Base-by-base conservation (phyloP, 2,113 vertebrate genomes). In the Ceratotherium simum region DNA sequence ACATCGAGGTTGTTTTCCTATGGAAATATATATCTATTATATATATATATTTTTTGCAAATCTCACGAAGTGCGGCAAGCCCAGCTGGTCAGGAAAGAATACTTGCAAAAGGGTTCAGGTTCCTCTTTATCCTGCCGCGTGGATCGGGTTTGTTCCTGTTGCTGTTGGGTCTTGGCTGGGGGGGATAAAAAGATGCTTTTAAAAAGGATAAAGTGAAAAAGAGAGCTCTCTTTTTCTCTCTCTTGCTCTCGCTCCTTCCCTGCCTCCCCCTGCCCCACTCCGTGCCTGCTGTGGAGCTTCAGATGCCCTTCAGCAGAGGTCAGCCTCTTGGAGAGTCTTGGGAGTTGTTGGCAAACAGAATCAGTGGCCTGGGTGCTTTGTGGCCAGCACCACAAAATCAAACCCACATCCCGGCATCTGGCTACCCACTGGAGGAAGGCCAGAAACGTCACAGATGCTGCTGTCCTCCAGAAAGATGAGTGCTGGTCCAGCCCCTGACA, bases 21-120 rank as follows among this genome's bases (percentile, higher is more conserved):
- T 99, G 99, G 98, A 98, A 99, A 98, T 98, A 97, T 93, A 87
- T 97, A 95, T 98, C 98, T 98, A 93, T 98, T 97, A 91, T 95
- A 97, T 96, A 88, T 94, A 89, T 92, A 86, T 97, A 90, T 93
- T 98, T 98, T 93, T 95, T 97, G 95, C 98, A 98, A 97, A 97
- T 98, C 96, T 98, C 96, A 96, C 94, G 95, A 93, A 98, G 96
- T 97, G 92, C 65, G 0, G 78, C 94, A 72, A 97, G 80, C 89
- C 93, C 93, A 89, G 56, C 93, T 93, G 78, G 95, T 91, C 97
- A 96, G 93, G 91, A 97, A 90, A 76, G 89, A 91, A 81, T 58
- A 80, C 60, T 96, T 91, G 69, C 54, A 60, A 97, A 97, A 90
- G 36, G 46, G 72, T 87, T 91, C 54, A 82, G 81, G 73, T 89